Evolutionary conservation across 2,888 invertebrate species (phyloP), one percentile per base, ranked within the genome.

Genomic region (Chorisops tibialis): DNA sequence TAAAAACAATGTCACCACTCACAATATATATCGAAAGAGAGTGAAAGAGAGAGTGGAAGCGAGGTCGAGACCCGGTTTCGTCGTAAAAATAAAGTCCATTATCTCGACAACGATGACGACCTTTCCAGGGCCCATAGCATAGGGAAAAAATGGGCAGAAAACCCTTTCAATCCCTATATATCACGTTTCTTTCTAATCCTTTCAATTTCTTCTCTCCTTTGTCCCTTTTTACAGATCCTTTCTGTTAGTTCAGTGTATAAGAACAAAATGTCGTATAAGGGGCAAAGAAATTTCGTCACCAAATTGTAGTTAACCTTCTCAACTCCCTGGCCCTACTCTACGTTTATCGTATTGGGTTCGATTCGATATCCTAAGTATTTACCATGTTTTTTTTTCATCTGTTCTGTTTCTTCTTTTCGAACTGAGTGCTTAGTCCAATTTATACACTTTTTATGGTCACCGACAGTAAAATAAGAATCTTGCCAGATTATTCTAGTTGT

Each of bases 171-270:
- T 63, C 50, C 63, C 41, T 60, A 63, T 63, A 61, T 52, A 63
- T 63, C 63, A 63, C 63, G 60, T 63, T 63, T 63, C 63, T 52
- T 60, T 61, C 63, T 63, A 63, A 63, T 63, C 63, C 63, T 63
- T 63, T 63, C 63, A 60, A 63, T 63, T 63, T 50, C 48, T 56
- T 62, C 59, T 30, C 50, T n/a, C 18, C 47, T 61, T 52, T 30
- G 30, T 9, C 39, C 60, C n/a, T n/a, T n/a, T 30, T 9, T 30
- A 30, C 30, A 9, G 30, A 9, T 30, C 9, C 30, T 30, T 9
- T 30, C 9, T 30, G n/a, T n/a, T n/a, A n/a, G n/a, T 30, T 9
- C 30, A 30, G 30, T n/a, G n/a, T 41, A 60, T 60, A 49, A 60
- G 41, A 50, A 60, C 60, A 60, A 50, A 50, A 60, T 60, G 48